A percentile compares a stretch with the other conserved stretches of the same genome.
Evolutionary conservation across 2,797 vertebrate genomes (phyloP).

Genomic region (Aulostomus chinensis): DNA sequence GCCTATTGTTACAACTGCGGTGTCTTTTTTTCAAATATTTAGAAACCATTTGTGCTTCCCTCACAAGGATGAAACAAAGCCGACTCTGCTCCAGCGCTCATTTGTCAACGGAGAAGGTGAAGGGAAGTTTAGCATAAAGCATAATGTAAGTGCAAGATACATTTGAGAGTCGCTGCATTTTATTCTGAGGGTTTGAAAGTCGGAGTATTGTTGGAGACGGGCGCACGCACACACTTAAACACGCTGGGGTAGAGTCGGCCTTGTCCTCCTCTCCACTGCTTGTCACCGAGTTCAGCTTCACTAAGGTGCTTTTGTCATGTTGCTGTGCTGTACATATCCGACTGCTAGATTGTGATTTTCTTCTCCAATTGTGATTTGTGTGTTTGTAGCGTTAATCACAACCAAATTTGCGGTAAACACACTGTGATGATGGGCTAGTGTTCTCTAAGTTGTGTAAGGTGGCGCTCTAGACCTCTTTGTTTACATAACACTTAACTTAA

Average conservation of each 20-base stretch:
- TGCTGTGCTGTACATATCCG: constrained; percentile 39
- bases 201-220: constrained; percentile 40
- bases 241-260: constrained; percentile 40
- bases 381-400: constrained; percentile 23
- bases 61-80: constrained; percentile 34
- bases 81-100: constrained; percentile 52
- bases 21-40: constrained; percentile 27
- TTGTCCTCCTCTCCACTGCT: constrained; percentile 31
- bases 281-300: constrained; percentile 29
- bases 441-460: too few relatives aligned
- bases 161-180: constrained; percentile 11
- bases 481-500: constrained; percentile 24
- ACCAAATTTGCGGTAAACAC: constrained; percentile 7
- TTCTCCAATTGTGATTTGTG: constrained; percentile 37
- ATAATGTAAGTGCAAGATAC: constrained; percentile 48
- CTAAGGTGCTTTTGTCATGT: constrained; percentile 26
- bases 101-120: constrained; percentile 4
- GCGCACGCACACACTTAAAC: constrained; percentile 6
- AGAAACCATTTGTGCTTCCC: constrained; percentile 27
- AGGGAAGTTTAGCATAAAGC: constrained; percentile 50
- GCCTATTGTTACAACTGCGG: too few relatives aligned
- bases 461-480: too few relatives aligned
- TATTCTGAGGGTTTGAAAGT: constrained; percentile 38
- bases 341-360: constrained; percentile 40
- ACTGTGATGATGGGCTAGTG: constrained; percentile 9